Conservation (phyloP, 2,888 invertebrate species). For the Synanthedon myopaeformis region DNA sequence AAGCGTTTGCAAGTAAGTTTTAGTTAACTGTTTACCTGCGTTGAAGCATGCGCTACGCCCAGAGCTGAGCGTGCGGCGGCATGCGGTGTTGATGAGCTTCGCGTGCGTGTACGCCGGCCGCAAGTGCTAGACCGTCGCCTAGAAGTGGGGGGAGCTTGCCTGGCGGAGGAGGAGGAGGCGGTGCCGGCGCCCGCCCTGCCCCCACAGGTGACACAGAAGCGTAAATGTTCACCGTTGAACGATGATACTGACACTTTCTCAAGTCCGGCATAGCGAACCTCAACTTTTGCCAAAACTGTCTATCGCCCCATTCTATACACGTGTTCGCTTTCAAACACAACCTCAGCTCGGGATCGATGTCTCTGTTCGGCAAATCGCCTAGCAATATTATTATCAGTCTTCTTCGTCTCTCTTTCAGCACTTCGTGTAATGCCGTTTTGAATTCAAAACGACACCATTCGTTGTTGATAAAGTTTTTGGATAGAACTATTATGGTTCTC, state of each 20-base stretch:
- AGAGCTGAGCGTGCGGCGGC: constrained; percentile 77
- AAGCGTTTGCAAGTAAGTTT: constrained; percentile 56
- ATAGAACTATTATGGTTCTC: constrained; percentile 89
- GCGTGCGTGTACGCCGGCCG: constrained; percentile 52
- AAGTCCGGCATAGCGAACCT: constrained; percentile 91
- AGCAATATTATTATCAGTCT: constrained; percentile 90
- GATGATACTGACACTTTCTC: constrained; percentile 74
- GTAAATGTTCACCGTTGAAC: constrained; percentile 79
- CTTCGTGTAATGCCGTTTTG: constrained; percentile 91
- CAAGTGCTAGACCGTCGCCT: constrained; percentile 54
- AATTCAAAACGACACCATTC: constrained; percentile 97
- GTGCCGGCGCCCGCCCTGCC: constrained; percentile 71
- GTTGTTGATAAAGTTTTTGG: constrained; percentile 92
- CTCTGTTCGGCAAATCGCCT: constrained; percentile 89
- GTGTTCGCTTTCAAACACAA: constrained; percentile 91
- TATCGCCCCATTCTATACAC: constrained; percentile 93
- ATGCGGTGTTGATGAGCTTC: constrained; percentile 66
- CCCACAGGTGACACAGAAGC: constrained; percentile 73
- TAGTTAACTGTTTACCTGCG: constrained; percentile 69
- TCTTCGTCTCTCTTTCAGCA: constrained; percentile 86
- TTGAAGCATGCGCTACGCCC: constrained; percentile 83
- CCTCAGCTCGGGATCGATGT: constrained; percentile 90
- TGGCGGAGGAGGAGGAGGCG: constrained; percentile 72
- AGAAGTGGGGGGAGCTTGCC: constrained; percentile 74
- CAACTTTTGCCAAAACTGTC: constrained; percentile 96